Percentiles rank a stretch among this genome's conserved stretches.
phyloP scores from a whole-genome alignment of 2,113 vertebrate genomes.

The Odobenus rosmarus region DNA sequence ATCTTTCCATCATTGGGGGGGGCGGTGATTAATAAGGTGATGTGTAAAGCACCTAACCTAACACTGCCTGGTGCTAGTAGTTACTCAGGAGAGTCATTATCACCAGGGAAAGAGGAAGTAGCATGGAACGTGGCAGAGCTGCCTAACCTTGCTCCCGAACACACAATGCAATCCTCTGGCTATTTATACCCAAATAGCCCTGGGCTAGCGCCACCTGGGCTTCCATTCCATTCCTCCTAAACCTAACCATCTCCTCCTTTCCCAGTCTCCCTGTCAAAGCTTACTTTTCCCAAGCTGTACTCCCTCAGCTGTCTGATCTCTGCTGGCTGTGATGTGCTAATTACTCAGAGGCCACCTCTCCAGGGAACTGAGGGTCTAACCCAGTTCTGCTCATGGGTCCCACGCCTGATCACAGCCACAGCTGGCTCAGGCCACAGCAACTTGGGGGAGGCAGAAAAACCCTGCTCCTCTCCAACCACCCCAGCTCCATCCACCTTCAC shows the following conservation, averaged over 20 bases:
- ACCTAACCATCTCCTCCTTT: background rate
- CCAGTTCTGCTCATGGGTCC: background rate
- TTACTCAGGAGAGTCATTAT: background rate
- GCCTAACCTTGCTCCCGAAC: background rate
- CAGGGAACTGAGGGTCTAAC: background rate
- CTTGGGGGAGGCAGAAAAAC: background rate
- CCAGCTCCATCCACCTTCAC: background rate
- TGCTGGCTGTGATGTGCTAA: accelerated
- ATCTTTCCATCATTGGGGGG: background rate
- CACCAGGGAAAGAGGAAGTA: background rate
- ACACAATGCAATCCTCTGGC: background rate
- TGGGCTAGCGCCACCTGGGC: background rate
- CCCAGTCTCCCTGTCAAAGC: background rate
- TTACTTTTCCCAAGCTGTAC: background rate
- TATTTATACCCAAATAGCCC: too few relatives aligned
- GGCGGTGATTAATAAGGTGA: background rate
- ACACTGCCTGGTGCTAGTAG: background rate
- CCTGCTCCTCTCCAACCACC: background rate
- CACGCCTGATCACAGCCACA: background rate
- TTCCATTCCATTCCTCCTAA: background rate
- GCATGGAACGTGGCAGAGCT: accelerated
- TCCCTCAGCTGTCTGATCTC: accelerated
- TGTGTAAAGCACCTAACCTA: background rate
- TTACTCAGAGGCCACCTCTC: background rate
- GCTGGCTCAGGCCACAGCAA: background rate